Evolutionary conservation across 2,113 vertebrate genomes (phyloP).

Genomic region (Megaleporinus macrocephalus): DNA sequence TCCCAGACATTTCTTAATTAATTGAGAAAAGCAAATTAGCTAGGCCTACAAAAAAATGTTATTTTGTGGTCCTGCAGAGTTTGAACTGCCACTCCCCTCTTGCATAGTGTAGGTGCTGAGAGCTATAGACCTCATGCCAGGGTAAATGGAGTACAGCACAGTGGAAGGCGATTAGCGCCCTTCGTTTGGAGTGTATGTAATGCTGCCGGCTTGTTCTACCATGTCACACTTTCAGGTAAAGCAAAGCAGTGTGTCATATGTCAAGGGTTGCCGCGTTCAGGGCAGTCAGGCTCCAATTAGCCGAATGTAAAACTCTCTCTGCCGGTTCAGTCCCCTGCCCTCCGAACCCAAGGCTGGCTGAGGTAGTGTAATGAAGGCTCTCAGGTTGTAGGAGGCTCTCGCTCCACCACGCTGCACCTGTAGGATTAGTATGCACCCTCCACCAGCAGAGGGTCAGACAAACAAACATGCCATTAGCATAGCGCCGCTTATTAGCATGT

Average conservation of each 20-base stretch:
- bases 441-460: constrained; percentile 55
- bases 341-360: constrained; percentile 16
- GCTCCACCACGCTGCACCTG: constrained; percentile 37
- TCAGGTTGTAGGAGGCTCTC: constrained; percentile 5
- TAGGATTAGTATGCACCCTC: constrained; percentile 56
- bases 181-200: constrained; percentile 13
- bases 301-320: constrained; percentile 30
- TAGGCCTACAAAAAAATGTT: neutral
- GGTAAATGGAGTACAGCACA: neutral
- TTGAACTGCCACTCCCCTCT: too few species aligned
- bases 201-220: neutral
- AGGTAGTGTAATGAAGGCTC: constrained; percentile 7
- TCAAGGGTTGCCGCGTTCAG: constrained; percentile 26
- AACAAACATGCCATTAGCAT: constrained; percentile 59
- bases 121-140: neutral
- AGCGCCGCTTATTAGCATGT: constrained; percentile 46
- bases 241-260: constrained; percentile 38
- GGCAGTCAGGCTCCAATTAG: constrained; percentile 46
- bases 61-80: too few species aligned
- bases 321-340: constrained; percentile 13
- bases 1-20: too few species aligned
- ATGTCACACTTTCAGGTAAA: constrained; percentile 20
- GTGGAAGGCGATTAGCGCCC: neutral
- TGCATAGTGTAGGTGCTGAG: neutral
- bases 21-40: too few species aligned